Evolutionary conservation across 92 coral and sea anemone species (phyloP).

Genomic region (Heteractis magnifica): DNA sequence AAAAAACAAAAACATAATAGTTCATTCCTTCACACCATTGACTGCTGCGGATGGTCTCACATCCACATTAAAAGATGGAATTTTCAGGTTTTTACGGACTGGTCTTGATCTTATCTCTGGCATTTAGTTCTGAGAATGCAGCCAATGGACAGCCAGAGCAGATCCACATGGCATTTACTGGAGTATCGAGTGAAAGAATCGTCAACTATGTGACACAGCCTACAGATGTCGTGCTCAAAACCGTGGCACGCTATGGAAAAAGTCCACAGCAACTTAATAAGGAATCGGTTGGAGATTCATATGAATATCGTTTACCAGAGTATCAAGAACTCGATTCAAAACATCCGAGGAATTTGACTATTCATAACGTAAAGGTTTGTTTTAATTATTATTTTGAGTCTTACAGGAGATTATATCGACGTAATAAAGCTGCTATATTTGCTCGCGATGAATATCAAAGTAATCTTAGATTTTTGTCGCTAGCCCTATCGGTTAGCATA

Average conservation of each 20-base stretch:
- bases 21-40: neutral
- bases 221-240: slow-evolving; percentile 11
- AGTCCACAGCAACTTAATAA: slow-evolving; percentile 36
- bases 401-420: neutral
- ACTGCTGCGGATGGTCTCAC: neutral
- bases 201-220: slow-evolving; percentile 69
- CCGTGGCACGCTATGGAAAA: slow-evolving; percentile 56
- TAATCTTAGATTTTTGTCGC: too few species aligned
- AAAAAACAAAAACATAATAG: neutral
- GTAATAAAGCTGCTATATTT: neutral
- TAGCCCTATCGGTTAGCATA: too few species aligned
- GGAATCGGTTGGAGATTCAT: slow-evolving; percentile 58
- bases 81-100: neutral
- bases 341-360: slow-evolving; percentile 29
- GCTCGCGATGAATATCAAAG: neutral
- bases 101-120: neutral
- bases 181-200: slow-evolving; percentile 68
- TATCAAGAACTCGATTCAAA: neutral
- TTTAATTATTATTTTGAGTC: neutral
- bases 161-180: slow-evolving; percentile 77
- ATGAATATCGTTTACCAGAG: slow-evolving; percentile 39
- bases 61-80: neutral
- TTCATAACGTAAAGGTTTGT: slow-evolving; percentile 67
- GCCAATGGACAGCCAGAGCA: slow-evolving; percentile 61
- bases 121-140: neutral